Conservation (phyloP, 2,888 invertebrate species). For the Nyleta sp. region DNA sequence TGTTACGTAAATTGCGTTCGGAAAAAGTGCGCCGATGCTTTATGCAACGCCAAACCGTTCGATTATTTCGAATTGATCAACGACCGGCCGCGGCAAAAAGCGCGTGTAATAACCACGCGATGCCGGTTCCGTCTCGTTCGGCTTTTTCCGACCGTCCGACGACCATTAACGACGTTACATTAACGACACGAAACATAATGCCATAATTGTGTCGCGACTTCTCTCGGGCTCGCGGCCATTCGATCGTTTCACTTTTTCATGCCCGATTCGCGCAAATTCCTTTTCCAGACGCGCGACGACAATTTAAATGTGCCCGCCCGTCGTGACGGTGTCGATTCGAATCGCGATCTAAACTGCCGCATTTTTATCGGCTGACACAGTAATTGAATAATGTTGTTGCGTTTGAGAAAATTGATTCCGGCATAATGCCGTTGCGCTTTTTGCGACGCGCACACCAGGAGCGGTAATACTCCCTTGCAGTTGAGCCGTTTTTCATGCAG, state of each 20-base stretch:
- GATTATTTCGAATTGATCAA: slow-evolving; percentile 3
- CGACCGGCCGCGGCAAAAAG: neutral
- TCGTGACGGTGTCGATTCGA: too few relatives aligned
- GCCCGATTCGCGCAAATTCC: neutral
- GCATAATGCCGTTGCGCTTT: neutral
- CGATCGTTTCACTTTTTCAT: slow-evolving; percentile 20
- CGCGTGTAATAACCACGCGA: too few relatives aligned
- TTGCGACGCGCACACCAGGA: too few relatives aligned
- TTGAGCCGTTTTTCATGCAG: slow-evolving; percentile 5
- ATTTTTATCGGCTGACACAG: neutral
- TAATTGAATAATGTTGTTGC: slow-evolving; percentile 3
- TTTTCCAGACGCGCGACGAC: neutral
- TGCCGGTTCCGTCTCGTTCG: neutral
- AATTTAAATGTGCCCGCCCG: too few relatives aligned
- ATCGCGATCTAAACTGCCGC: neutral
- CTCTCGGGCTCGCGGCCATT: slow-evolving; percentile 9
- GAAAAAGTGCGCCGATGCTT: slow-evolving; percentile 39
- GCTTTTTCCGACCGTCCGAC: slow-evolving; percentile 1
- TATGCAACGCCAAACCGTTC: slow-evolving; percentile 21
- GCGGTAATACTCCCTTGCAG: too few relatives aligned
- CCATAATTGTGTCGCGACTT: slow-evolving; percentile 31
- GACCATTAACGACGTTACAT: slow-evolving; percentile 1
- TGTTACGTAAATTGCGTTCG: slow-evolving; percentile 49
- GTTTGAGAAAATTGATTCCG: slow-evolving; percentile 11
- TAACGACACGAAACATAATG: slow-evolving; percentile 28